Conservation (phyloP, 2,797 vertebrate species). For the Macropodus opercularis region DNA sequence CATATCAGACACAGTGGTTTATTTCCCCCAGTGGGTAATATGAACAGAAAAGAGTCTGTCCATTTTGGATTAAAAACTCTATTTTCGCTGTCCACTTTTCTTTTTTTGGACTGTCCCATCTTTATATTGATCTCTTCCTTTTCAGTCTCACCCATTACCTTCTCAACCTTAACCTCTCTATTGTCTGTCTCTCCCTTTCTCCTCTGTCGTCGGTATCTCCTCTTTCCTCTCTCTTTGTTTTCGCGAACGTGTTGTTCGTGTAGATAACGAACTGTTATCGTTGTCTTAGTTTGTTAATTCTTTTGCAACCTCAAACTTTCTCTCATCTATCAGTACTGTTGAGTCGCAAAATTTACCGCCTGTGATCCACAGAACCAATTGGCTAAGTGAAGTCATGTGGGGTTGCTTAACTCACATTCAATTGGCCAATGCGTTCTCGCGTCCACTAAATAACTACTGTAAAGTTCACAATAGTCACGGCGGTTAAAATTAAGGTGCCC, state of each 20-base stretch:
- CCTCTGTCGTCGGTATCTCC: background rate
- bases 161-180: too few species aligned
- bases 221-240: too few species aligned
- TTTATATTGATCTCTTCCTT: conserved; percentile 1
- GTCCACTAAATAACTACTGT: too few species aligned
- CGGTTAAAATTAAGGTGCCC: too few species aligned
- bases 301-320: too few species aligned
- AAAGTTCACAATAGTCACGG: too few species aligned
- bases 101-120: background rate
- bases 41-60: too few species aligned
- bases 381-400: background rate
- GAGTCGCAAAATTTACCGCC: background rate
- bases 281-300: background rate
- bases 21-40: background rate
- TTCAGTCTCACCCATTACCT: background rate
- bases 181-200: too few species aligned
- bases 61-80: conserved; percentile 11
- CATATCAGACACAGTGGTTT: conserved; percentile 12
- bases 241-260: background rate
- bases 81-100: conserved; percentile 8
- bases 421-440: too few species aligned
- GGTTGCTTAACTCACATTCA: too few species aligned
- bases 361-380: too few species aligned
- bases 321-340: background rate
- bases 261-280: too few species aligned